Percentiles rank a stretch among this genome's conserved stretches.
These are phyloP conservation scores for Abscondita cerata DNA, from an alignment of 2,888 invertebrate genomes.

Conservation along the genomic window DNA sequence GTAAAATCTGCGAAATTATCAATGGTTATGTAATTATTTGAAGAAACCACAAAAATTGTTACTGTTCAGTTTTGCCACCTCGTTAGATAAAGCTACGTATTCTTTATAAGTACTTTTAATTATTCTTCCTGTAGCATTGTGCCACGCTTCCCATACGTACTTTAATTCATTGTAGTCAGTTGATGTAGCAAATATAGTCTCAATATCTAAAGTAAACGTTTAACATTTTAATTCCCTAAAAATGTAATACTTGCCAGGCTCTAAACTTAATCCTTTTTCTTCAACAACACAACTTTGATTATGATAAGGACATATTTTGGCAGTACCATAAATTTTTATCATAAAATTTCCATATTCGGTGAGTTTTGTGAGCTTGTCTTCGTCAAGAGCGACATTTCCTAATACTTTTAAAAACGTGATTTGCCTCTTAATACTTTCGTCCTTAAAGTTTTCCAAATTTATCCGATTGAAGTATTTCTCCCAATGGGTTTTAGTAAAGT, in stretches of 20 bases:
- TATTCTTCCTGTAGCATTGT: slow-evolving; percentile 68
- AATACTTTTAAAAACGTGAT: slow-evolving; percentile 58
- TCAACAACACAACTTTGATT: slow-evolving; percentile 52
- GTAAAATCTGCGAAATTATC: slow-evolving; percentile 59
- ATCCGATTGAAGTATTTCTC: slow-evolving; percentile 51
- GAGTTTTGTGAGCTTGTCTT: slow-evolving; percentile 51
- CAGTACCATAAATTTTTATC: slow-evolving; percentile 56
- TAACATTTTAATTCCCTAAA: too few species aligned
- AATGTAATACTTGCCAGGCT: slow-evolving; percentile 55
- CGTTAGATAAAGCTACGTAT: slow-evolving; percentile 69
- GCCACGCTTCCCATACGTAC: slow-evolving; percentile 71
- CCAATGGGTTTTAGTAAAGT: slow-evolving; percentile 57
- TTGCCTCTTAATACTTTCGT: slow-evolving; percentile 56
- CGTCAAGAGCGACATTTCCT: slow-evolving; percentile 58
- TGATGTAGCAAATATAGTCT: slow-evolving; percentile 56
- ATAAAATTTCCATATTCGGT: slow-evolving; percentile 42
- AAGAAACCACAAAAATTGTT: slow-evolving; percentile 18
- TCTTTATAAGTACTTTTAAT: slow-evolving; percentile 66
- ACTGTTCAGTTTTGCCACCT: slow-evolving; percentile 58
- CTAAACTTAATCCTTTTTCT: slow-evolving; percentile 50
- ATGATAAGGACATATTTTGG: slow-evolving; percentile 57
- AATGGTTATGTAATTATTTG: too few species aligned
- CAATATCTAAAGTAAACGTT: slow-evolving; percentile 53
- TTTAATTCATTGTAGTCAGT: slow-evolving; percentile 67
- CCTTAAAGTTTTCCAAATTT: slow-evolving; percentile 53